Conservation (phyloP, 2,113 vertebrate species). For the Collichthys lucidus region DNA sequence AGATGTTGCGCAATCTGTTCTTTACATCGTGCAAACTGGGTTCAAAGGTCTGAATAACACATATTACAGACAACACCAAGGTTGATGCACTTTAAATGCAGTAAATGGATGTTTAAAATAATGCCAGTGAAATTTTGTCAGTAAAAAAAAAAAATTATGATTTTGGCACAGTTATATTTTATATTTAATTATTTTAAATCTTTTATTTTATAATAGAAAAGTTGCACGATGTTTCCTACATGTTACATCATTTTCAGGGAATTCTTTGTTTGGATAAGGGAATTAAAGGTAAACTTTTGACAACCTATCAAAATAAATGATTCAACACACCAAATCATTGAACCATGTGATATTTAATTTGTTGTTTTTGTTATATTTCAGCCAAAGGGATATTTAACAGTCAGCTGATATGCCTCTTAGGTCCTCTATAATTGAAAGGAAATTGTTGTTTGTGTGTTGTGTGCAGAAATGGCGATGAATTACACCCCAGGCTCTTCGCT, state of each 20-base stretch:
- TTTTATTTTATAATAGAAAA: background rate
- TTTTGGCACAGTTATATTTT: background rate
- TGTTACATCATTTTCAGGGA: slow-evolving; percentile 4
- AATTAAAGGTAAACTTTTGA: slow-evolving; percentile 68
- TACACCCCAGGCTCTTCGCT: slow-evolving; percentile 28
- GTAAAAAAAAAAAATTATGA: background rate
- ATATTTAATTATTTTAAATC: background rate
- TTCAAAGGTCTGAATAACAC: no score
- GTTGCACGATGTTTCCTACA: background rate
- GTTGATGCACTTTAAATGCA: no score
- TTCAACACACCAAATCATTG: slow-evolving; percentile 35
- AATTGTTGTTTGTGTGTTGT: slow-evolving; percentile 68
- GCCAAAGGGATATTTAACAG: slow-evolving; percentile 54
- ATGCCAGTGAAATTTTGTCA: no score
- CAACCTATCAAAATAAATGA: slow-evolving; percentile 67
- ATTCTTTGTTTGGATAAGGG: slow-evolving; percentile 17
- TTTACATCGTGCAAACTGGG: no score
- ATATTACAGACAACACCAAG: no score
- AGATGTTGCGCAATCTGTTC: no score
- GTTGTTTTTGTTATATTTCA: slow-evolving; percentile 71
- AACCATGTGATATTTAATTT: slow-evolving; percentile 66
- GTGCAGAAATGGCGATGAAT: slow-evolving; percentile 45
- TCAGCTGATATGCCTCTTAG: slow-evolving; percentile 47
- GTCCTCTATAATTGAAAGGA: slow-evolving; percentile 71
- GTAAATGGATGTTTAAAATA: no score